Evolutionary conservation across 92 coral and sea anemone species (phyloP), one percentile per base, ranked within the genome.

Genomic region (Isaurus tuberculatus): DNA sequence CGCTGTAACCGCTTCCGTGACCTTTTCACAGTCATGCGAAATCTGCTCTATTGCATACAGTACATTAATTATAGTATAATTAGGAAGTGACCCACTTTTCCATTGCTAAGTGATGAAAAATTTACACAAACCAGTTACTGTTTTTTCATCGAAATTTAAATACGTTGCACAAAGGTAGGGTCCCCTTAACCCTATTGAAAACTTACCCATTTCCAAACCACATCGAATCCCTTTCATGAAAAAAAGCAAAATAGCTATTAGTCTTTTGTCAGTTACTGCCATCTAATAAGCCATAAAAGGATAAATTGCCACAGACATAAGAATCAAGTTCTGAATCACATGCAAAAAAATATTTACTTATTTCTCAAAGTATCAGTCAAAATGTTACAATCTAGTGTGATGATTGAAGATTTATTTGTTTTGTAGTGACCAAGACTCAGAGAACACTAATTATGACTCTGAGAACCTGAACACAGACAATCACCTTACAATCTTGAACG

Each of bases 401-500:
- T 63, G 69, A 63, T 63, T 63, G 32, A 63, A 63, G 69, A 22
- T 63, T 63, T 63, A 63, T 63, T 22, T 63, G 69, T 63, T 63
- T 63, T 63, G 69, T 63, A 63, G 69, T 63, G 69, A 63, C 69
- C 69, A 63, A 63, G 69, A 63, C 69, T 63, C 69, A 63, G 69
- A 63, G 66, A 60, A 60, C 66, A 60, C 66, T 27, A 60, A 60
- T 60, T 44, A 44, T 44, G 51, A 44, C 51, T 44, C 51, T 44
- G 51, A 44, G 51, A 44, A 44, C 51, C 28, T 49, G 48, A 37
- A 75, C 34, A 75, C 72, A 31, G 80, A 68, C 75, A 86, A 84
- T 30, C 81, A 84, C 65, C 84, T 42, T 23, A 84, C 83, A 51
- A 77, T 84, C 44, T 70, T 73, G 65, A 84, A 57, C 37, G 58